These are phyloP conservation scores for Brachionus angularis DNA, from an alignment of 1,140 invertebrate genomes.

Conservation along the genomic window DNA sequence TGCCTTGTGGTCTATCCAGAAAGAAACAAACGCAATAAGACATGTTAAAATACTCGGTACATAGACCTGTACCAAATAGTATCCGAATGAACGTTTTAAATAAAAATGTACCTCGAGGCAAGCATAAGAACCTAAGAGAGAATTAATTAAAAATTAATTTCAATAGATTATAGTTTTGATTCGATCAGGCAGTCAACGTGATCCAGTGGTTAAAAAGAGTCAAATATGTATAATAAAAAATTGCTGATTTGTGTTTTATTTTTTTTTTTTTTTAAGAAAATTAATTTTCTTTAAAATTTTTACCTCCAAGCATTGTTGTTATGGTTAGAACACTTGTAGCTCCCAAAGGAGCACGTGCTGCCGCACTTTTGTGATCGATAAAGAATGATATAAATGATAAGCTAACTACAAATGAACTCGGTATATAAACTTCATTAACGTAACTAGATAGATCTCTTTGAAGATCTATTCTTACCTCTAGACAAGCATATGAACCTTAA, in stretches of 20 bases:
- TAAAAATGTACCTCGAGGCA: constrained; percentile 37
- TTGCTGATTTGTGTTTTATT: neutral
- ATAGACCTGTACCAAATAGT: constrained; percentile 44
- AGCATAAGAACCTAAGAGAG: constrained; percentile 36
- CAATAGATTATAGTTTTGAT: neutral
- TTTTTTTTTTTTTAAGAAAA: neutral
- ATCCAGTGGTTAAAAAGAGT: neutral
- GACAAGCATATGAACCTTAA: constrained; percentile 39
- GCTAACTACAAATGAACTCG: constrained; percentile 63
- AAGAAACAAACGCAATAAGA: constrained; percentile 88
- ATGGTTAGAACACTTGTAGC: constrained; percentile 56
- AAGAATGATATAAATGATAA: constrained; percentile 93
- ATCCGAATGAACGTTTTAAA: constrained; percentile 44
- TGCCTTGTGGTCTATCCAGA: constrained; percentile 71
- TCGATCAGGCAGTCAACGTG: constrained; percentile 10
- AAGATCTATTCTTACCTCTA: constrained; percentile 29
- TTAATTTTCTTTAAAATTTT: no score
- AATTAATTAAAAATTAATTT: neutral
- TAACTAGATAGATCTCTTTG: constrained; percentile 34
- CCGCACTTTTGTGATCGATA: constrained; percentile 65
- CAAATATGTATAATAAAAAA: neutral
- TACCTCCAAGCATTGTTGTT: constrained; percentile 42
- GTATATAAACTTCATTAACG: constrained; percentile 34
- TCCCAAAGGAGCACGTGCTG: constrained; percentile 61
- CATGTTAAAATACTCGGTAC: constrained; percentile 59